Base-by-base conservation (phyloP, 2,888 invertebrate genomes). In the Pardosa pseudoannulata region DNA sequence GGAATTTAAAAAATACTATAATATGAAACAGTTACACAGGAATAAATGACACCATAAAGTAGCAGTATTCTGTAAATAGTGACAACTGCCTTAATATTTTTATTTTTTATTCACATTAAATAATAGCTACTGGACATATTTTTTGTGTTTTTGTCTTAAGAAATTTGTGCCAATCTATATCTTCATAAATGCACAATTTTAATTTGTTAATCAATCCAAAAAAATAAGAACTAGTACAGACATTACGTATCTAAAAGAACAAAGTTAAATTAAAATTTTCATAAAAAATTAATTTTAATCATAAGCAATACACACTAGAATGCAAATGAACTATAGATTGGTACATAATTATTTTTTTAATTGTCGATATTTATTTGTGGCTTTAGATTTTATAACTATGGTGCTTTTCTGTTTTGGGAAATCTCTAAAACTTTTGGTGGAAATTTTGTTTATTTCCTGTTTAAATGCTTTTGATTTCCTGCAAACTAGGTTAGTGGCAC, bases 381-480 rank as follows among this genome's bases (percentile, higher is more conserved):
- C 56, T 23, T 23, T 56, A 23, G 23, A 23, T 56, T 23, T 46
- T 11, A 11, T 23, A 3, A 56, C 56, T 56, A 2, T 56, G 56
- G 56, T 56, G 56, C 56, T 23, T 23, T 46, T 46, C 41, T 46
- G 41, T 56, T 56, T 56, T 56, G 19, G 56, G 56, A 56, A 56
- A 23, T 56, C 23, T 56, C 23, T 56, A 56, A 56, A 23, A 23
- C 11, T 9, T 2, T 23, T 19, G 56, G 56, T 56, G 56, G 56
- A 56, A 19, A 56, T 56, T 19, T 56, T 23, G 56, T 23, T 23
- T 56, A 2, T 56, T 56, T 56, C 56, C 56, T 1, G 23, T 56
- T 56, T 56, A 19, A 2, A 56, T 56, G 56, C 56, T 56, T n/a
- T 56, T 56, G 56, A 56, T 56, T 56, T 56, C 56, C 56, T 23